Evolutionary conservation across 1,140 invertebrate genomes (phyloP).

Genomic region (Anagrus nilaparvatae): DNA sequence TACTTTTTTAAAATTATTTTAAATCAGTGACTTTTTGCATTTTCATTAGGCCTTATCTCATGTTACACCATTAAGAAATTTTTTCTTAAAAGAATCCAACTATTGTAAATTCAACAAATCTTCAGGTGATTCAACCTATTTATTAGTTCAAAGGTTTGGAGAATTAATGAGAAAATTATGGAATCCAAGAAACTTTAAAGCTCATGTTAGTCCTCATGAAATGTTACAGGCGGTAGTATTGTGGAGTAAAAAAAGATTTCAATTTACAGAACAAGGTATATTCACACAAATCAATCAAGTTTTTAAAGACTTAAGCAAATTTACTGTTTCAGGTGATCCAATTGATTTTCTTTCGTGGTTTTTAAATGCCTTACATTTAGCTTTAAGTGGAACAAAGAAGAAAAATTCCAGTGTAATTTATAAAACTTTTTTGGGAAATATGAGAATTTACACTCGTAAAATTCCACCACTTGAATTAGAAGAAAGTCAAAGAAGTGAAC

Average conservation of each 20-base stretch:
- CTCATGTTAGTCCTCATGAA: slow-evolving; percentile 98
- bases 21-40: not conserved
- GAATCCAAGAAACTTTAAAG: slow-evolving; percentile 99
- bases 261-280: slow-evolving; percentile 93
- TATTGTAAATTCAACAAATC: slow-evolving; percentile 82
- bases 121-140: slow-evolving; percentile 82
- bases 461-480: slow-evolving; percentile 88
- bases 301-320: not conserved
- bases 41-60: slow-evolving; percentile 76
- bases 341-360: slow-evolving; percentile 97
- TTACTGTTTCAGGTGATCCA: slow-evolving; percentile 68
- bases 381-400: slow-evolving; percentile 80
- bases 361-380: slow-evolving; percentile 84
- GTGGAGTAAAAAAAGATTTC: slow-evolving; percentile 96
- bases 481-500: slow-evolving; percentile 73
- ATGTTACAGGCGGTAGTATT: slow-evolving; percentile 99
- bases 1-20: not conserved
- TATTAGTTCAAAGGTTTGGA: slow-evolving; percentile 94
- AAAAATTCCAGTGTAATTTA: slow-evolving; percentile 84
- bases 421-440: slow-evolving; percentile 89
- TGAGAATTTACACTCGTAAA: slow-evolving; percentile 91
- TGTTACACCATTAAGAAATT: slow-evolving; percentile 87
- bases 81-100: slow-evolving; percentile 89
- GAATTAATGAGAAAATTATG: slow-evolving; percentile 96
- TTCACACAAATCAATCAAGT: not conserved